Percentiles rank a stretch among this genome's conserved stretches.
These are phyloP conservation scores for Arremon brunneinucha DNA, from an alignment of 2,797 vertebrate species.

Conservation along the genomic window DNA sequence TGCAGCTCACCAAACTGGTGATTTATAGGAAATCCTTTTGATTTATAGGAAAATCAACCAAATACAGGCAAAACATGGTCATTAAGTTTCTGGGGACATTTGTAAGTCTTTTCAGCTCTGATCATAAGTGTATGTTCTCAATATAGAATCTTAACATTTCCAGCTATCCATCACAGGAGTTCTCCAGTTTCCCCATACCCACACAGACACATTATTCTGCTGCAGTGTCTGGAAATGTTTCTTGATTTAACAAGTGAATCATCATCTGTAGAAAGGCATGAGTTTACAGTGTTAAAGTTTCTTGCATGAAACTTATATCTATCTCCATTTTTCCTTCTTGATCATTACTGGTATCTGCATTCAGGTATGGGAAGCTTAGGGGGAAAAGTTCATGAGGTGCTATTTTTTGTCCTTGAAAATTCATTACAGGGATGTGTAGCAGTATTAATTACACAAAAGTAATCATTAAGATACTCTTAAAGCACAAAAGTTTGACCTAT, in stretches of 20 bases:
- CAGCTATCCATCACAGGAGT: background rate
- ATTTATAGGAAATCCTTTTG: background rate
- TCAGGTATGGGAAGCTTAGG: background rate
- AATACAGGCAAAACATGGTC: background rate
- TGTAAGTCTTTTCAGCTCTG: background rate
- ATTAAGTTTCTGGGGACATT: background rate
- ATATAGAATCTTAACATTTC: constrained; percentile 14
- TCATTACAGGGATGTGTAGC: background rate
- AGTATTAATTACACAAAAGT: background rate
- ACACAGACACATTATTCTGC: background rate
- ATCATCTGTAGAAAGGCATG: background rate
- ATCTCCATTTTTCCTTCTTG: background rate
- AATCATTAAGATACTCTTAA: background rate
- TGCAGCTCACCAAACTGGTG: background rate
- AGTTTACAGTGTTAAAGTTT: background rate
- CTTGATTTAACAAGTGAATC: constrained; percentile 8
- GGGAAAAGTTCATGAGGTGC: background rate
- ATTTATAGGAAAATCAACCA: background rate
- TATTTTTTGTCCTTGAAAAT: background rate
- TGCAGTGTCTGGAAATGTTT: background rate
- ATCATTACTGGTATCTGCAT: background rate
- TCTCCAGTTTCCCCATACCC: background rate
- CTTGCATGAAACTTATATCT: background rate
- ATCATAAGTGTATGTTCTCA: background rate
- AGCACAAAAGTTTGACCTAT: background rate